Percentiles rank a stretch among this genome's conserved stretches.
Conservation (phyloP, 2,113 vertebrate genomes). For the Nothobranchius furzeri region DNA sequence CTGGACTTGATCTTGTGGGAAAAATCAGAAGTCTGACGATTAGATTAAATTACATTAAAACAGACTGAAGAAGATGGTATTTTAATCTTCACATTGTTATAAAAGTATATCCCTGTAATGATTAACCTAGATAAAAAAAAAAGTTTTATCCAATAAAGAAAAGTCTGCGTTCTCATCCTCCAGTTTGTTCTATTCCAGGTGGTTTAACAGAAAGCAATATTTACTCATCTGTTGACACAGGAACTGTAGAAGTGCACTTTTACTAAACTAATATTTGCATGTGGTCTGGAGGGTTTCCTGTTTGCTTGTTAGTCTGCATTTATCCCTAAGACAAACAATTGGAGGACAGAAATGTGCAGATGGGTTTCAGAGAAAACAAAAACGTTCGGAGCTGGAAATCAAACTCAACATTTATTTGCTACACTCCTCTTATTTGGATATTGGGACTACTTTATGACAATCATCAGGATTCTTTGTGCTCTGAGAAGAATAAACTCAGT, state of each 20-base stretch:
- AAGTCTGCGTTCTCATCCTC: neutral
- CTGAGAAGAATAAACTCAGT: too few relatives aligned
- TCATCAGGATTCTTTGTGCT: too few relatives aligned
- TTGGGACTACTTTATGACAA: too few relatives aligned
- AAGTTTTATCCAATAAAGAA: conserved; percentile 3
- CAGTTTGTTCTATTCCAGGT: neutral
- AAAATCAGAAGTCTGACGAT: too few relatives aligned
- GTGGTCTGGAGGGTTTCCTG: neutral
- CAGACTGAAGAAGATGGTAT: too few relatives aligned
- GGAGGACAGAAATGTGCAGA: neutral
- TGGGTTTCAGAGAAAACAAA: conserved; percentile 16
- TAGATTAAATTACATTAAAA: neutral
- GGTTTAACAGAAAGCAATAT: conserved; percentile 24
- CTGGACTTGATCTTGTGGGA: too few relatives aligned
- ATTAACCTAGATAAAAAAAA: too few relatives aligned
- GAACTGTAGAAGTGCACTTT: conserved; percentile 30
- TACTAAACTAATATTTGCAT: conserved; percentile 32
- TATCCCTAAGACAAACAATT: conserved; percentile 12
- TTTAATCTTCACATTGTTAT: too few relatives aligned
- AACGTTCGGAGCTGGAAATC: neutral
- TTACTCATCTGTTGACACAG: conserved; percentile 32
- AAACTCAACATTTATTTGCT: too few relatives aligned
- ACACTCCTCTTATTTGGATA: too few relatives aligned
- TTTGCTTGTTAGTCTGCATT: conserved; percentile 9
- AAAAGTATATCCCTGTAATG: too few relatives aligned